Evolutionary conservation across 37 sponge, comb jelly and placozoan species (phyloP).

Genomic region (Theonella swinhoei): DNA sequence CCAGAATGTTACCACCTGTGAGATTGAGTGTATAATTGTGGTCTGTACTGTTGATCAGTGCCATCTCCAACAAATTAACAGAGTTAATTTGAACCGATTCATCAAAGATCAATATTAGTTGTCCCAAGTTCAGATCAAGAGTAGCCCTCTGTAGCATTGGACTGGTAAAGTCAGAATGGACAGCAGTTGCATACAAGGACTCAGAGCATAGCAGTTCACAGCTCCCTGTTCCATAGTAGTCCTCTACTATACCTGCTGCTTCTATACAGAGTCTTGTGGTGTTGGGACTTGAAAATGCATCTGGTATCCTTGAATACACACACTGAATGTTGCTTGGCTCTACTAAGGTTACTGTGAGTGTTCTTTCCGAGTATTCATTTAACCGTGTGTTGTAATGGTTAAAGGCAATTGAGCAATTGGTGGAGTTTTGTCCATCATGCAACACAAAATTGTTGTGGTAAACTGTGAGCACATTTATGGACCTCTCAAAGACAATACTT

Average conservation of each 20-base stretch:
- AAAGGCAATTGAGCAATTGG: not conserved
- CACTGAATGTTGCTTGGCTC: not conserved
- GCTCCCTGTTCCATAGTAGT: constrained; percentile 39
- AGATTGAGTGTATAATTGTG: constrained; percentile 12
- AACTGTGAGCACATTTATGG: not conserved
- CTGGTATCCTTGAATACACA: constrained; percentile 40
- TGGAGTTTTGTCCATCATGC: not conserved
- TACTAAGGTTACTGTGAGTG: not conserved
- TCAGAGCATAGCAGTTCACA: not conserved
- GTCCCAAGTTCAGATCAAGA: constrained; percentile 56
- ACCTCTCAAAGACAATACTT: not conserved
- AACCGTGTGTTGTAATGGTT: not conserved
- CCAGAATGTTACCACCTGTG: constrained; percentile 20
- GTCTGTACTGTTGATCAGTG: constrained; percentile 18
- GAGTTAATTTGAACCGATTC: constrained; percentile 69
- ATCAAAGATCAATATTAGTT: constrained; percentile 43
- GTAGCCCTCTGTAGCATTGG: constrained; percentile 39
- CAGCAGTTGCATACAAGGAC: constrained; percentile 3
- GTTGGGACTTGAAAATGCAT: constrained; percentile 51
- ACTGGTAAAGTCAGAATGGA: constrained; percentile 31
- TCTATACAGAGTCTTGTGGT: not conserved
- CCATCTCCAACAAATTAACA: constrained; percentile 33
- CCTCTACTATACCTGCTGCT: constrained; percentile 16
- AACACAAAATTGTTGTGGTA: not conserved
- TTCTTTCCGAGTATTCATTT: not conserved